Evolutionary conservation across 2,797 vertebrate species (phyloP).

Genomic region (Notoglanidium macrostoma): DNA sequence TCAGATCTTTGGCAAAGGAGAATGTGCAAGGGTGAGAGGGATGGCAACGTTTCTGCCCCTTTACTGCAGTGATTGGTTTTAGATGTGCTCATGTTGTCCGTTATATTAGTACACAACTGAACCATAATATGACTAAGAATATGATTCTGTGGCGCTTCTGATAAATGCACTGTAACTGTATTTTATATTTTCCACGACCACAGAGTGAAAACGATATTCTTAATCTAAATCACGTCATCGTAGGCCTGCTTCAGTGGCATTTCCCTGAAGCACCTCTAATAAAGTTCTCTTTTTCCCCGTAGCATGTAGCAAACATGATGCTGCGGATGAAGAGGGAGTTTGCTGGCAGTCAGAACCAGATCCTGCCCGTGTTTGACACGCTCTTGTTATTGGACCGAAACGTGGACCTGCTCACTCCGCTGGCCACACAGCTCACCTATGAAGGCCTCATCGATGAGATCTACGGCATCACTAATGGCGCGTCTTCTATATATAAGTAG

Average conservation of each 20-base stretch:
- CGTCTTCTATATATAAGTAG: background rate
- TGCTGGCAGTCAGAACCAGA: slow-evolving; percentile 90
- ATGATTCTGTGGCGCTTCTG: background rate
- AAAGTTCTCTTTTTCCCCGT: slow-evolving; percentile 12
- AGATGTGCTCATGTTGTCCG: background rate
- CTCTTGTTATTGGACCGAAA: slow-evolving; percentile 93
- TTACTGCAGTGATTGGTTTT: background rate
- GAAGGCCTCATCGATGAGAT: slow-evolving; percentile 98
- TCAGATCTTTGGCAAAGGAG: slow-evolving; percentile 96
- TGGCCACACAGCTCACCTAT: slow-evolving; percentile 94
- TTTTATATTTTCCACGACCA: background rate
- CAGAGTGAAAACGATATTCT: background rate
- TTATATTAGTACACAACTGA: background rate
- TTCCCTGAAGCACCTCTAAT: too few relatives aligned
- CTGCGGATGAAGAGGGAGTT: slow-evolving; percentile 97
- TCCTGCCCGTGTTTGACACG: slow-evolving; percentile 94
- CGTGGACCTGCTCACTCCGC: slow-evolving; percentile 88
- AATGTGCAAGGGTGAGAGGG: slow-evolving; percentile 87
- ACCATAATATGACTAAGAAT: background rate
- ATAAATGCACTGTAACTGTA: background rate
- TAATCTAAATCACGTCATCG: background rate
- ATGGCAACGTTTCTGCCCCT: background rate
- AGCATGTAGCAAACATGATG: slow-evolving; percentile 99
- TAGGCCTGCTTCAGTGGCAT: background rate
- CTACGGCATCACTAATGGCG: slow-evolving; percentile 94